Percentiles rank a stretch among this genome's conserved stretches.
These are phyloP conservation scores for Pedicia rivosa DNA, from an alignment of 2,888 invertebrate genomes.

Conservation along the genomic window DNA sequence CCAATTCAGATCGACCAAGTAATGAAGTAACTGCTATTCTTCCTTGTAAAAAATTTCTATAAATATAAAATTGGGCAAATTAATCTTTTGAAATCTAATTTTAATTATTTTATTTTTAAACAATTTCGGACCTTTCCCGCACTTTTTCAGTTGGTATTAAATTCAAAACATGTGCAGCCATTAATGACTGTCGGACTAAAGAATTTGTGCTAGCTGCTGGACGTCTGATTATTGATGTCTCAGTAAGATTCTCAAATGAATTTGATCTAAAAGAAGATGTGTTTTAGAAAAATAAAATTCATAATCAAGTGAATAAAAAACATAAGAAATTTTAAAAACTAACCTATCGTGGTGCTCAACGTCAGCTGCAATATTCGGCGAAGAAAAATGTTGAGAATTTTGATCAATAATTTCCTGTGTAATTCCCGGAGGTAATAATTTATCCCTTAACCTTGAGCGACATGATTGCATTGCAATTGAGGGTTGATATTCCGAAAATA, in stretches of 20 bases:
- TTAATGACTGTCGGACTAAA: conserved; percentile 53
- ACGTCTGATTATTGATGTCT: conserved; percentile 12
- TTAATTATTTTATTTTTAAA: neutral
- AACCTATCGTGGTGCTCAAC: neutral
- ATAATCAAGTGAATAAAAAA: neutral
- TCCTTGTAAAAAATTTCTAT: conserved; percentile 63
- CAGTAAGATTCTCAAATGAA: neutral
- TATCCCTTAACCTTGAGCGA: conserved; percentile 26
- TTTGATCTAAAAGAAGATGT: neutral
- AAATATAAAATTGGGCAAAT: conserved; percentile 13
- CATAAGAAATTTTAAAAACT: neutral
- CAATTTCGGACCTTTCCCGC: conserved; percentile 44
- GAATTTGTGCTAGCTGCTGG: conserved; percentile 39
- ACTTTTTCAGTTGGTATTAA: conserved; percentile 71
- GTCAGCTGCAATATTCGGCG: conserved; percentile 22
- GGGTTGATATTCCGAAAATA: conserved; percentile 16
- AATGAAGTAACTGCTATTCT: conserved; percentile 65
- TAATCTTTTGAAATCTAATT: neutral
- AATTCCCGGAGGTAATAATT: conserved; percentile 26
- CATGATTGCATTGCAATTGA: conserved; percentile 30
- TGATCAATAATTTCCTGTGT: conserved; percentile 14
- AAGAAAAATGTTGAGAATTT: conserved; percentile 29
- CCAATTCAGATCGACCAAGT: conserved; percentile 69
- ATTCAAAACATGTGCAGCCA: conserved; percentile 65
- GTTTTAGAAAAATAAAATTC: neutral